phyloP scores from a whole-genome alignment of 35 echinoderm and acorn worm genomes.

The Ophiothrix spiculata region DNA sequence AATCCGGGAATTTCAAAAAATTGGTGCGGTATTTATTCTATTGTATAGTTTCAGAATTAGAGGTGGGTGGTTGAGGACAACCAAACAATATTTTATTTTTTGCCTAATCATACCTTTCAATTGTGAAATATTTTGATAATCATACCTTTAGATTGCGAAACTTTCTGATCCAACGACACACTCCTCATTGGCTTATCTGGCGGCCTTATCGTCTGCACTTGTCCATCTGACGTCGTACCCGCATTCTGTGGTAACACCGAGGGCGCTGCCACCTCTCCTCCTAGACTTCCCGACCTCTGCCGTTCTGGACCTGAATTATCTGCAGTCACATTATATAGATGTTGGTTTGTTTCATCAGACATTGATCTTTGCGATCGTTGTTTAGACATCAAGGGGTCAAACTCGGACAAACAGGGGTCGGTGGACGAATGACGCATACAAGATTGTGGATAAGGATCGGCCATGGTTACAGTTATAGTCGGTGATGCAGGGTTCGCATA shows the following conservation, averaged over 20 bases:
- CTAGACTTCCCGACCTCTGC: background rate
- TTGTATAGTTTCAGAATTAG: no score
- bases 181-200: slow-evolving; percentile 35
- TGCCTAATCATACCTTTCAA: no score
- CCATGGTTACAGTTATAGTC: slow-evolving; percentile 12
- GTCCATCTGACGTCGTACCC: background rate
- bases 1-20: no score
- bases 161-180: slow-evolving; percentile 51
- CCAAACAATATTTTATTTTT: no score
- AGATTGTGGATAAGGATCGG: no score
- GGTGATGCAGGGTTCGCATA: slow-evolving; percentile 19
- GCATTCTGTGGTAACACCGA: slow-evolving; percentile 7
- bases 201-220: background rate
- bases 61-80: no score
- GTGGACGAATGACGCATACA: slow-evolving; percentile 47
- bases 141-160: background rate
- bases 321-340: slow-evolving; percentile 3
- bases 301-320: background rate
- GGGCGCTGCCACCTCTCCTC: background rate
- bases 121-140: no score
- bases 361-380: slow-evolving; percentile 8
- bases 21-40: no score
- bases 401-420: slow-evolving; percentile 44
- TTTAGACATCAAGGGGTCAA: slow-evolving; percentile 32
- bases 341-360: slow-evolving; percentile 34